phyloP scores from a whole-genome alignment of 1,140 invertebrate species.

The Hirudo medicinalis region DNA sequence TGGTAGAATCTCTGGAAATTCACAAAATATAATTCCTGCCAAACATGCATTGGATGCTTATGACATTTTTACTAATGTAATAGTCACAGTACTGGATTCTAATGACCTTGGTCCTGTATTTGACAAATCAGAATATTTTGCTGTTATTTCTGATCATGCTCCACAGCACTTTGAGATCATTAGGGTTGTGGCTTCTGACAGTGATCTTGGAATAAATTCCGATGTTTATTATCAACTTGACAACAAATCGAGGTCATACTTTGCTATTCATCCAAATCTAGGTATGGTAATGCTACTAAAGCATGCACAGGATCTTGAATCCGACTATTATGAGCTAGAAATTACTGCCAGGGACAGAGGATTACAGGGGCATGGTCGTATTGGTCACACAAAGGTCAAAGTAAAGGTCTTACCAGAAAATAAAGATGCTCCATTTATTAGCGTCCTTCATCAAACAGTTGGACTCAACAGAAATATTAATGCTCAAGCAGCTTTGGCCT shows the following conservation, averaged over 20 bases:
- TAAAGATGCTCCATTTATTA: too few relatives aligned
- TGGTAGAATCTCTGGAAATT: too few relatives aligned
- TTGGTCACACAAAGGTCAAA: too few relatives aligned
- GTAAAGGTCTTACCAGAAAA: too few relatives aligned
- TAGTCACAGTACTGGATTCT: slow-evolving; percentile 65
- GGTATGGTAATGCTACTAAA: slow-evolving; percentile 73
- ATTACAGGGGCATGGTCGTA: slow-evolving; percentile 29
- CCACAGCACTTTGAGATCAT: slow-evolving; percentile 54
- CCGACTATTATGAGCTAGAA: slow-evolving; percentile 52
- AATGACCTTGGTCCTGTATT: slow-evolving; percentile 87
- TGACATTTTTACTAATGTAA: too few relatives aligned
- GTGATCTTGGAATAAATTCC: slow-evolving; percentile 80
- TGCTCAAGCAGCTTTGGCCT: slow-evolving; percentile 45
- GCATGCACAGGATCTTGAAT: slow-evolving; percentile 45
- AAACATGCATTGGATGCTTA: slow-evolving; percentile 31
- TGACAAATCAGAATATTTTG: slow-evolving; percentile 69
- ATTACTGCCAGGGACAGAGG: slow-evolving; percentile 73
- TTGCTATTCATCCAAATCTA: slow-evolving; percentile 78
- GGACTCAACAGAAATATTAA: too few relatives aligned
- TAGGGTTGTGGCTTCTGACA: slow-evolving; percentile 66
- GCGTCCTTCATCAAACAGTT: too few relatives aligned
- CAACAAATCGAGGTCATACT: slow-evolving; percentile 52
- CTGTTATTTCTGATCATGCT: slow-evolving; percentile 74
- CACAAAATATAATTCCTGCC: too few relatives aligned
- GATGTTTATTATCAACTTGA: slow-evolving; percentile 69